Evolutionary conservation across 1,140 invertebrate genomes (phyloP), one percentile per base, ranked within the genome.

Genomic region (Aphelinus certus): DNA sequence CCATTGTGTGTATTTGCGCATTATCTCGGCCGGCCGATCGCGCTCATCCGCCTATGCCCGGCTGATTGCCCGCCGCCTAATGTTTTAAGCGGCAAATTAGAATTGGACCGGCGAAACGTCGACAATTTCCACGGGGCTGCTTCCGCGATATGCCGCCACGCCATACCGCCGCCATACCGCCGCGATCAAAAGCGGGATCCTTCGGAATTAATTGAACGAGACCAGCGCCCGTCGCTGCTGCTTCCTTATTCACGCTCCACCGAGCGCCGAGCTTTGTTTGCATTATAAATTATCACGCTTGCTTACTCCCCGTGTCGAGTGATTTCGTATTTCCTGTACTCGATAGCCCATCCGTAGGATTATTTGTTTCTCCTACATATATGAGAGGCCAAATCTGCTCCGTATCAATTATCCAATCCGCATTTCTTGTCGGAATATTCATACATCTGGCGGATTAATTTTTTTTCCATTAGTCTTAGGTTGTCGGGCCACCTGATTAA

Each of bases 61-160:
- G 26, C 26, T 26, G 26, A 26, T 26, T 26, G 26, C 26, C 26
- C 26, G 26, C 26, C 26, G 26, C 26, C 26, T 77, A 80, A 81
- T 80, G 75, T 10, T 61, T 61, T 77, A 77, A 77, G 71, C 73
- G 75, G 71, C 49, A 67, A 75, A 67, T 77, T 67, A 58, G 55
- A 64, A 64, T n/a, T 49, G 46, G 47, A 64, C 7, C 49, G 4
- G 55, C 6, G 3, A 47, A 49, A 73, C 56, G 56, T 60, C 63
- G 64, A 42, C 26, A 57, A n/a, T 70, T 61, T 70, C 67, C 67
- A 61, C 61, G 55, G 46, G 62, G 62, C 47, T 61, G 71, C 46
- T 6, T 70, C 9, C 26, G 56, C 51, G 55, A 68, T 68, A 68
- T 68, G 66, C 56, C 45, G 55, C 66, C 53, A 42, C 9, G 66